phyloP scores from a whole-genome alignment of 2,797 vertebrate genomes.

The Heliangelus exortis region DNA sequence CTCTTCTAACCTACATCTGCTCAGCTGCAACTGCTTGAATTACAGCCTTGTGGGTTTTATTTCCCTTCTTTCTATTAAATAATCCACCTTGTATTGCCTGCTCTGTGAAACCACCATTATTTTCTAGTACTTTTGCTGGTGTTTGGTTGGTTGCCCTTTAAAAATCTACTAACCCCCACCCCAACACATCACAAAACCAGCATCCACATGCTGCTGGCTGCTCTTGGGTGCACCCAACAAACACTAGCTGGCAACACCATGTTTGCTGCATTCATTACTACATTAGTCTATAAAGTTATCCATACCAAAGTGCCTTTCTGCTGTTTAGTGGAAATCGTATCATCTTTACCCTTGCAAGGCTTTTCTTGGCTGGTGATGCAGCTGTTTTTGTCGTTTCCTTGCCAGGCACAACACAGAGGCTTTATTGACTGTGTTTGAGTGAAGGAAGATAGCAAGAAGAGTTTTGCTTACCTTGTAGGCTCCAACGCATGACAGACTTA shows the following conservation, averaged over 20 bases:
- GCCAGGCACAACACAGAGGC: conserved; percentile 23
- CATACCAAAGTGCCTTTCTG: background rate
- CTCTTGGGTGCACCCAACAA: background rate
- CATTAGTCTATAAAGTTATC: background rate
- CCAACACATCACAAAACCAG: background rate
- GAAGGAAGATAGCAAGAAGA: conserved; percentile 25
- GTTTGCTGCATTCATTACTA: background rate
- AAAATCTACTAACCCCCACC: background rate
- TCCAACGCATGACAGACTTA: background rate
- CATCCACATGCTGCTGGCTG: background rate
- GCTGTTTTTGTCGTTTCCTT: background rate
- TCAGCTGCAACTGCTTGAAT: background rate
- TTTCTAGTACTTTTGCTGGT: background rate
- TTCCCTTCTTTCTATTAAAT: background rate
- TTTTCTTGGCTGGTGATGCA: conserved; percentile 32
- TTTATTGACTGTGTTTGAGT: conserved; percentile 26
- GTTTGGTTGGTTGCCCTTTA: background rate
- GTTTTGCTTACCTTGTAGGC: conserved; percentile 18
- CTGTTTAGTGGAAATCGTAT: conserved; percentile 14
- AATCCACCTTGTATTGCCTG: background rate
- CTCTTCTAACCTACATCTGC: background rate
- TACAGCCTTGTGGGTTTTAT: background rate
- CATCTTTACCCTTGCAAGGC: conserved; percentile 21
- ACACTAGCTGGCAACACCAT: conserved; percentile 6
- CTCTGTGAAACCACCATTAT: background rate